Conservation (phyloP, 2,888 invertebrate species). For the Drosophila pullipes region DNA sequence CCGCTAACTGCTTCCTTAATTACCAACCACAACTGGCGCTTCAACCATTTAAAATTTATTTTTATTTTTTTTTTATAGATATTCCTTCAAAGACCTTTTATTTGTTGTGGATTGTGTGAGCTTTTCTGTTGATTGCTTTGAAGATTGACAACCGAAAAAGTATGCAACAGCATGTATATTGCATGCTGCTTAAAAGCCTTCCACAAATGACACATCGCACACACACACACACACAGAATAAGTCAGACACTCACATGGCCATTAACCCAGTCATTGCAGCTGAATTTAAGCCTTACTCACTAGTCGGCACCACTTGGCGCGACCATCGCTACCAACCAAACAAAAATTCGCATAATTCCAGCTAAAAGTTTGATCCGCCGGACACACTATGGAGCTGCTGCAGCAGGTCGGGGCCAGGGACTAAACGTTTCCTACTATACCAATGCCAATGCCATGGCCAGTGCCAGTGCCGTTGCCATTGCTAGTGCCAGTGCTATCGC, state of each 20-base stretch:
- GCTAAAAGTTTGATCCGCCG: slow-evolving; percentile 61
- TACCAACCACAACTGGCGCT: slow-evolving; percentile 11
- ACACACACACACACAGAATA: slow-evolving; percentile 23
- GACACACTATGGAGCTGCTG: slow-evolving; percentile 5
- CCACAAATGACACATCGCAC: slow-evolving; percentile 26
- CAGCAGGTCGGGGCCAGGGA: slow-evolving; percentile 12
- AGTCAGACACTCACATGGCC: slow-evolving; percentile 54
- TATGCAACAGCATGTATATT: slow-evolving; percentile 49
- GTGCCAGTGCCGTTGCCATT: background rate
- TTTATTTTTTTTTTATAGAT: background rate
- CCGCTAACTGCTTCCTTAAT: slow-evolving; percentile 21
- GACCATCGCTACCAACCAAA: slow-evolving; percentile 54
- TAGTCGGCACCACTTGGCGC: slow-evolving; percentile 26
- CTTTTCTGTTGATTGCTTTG: slow-evolving; percentile 57
- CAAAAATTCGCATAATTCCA: slow-evolving; percentile 76
- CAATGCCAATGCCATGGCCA: slow-evolving; percentile 9
- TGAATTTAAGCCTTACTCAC: slow-evolving; percentile 42
- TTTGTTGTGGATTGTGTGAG: slow-evolving; percentile 22
- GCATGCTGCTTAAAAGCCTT: slow-evolving; percentile 58
- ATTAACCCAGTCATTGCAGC: slow-evolving; percentile 58
- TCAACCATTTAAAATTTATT: slow-evolving; percentile 3
- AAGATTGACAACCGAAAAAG: slow-evolving; percentile 55
- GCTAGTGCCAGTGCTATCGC: slow-evolving; percentile 10
- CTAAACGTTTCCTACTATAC: slow-evolving; percentile 54
- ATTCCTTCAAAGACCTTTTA: slow-evolving; percentile 24